Evolutionary conservation across 2,797 vertebrate species (phyloP), one percentile per base, ranked within the genome.

Genomic region (Pogoniulus pusillus): DNA sequence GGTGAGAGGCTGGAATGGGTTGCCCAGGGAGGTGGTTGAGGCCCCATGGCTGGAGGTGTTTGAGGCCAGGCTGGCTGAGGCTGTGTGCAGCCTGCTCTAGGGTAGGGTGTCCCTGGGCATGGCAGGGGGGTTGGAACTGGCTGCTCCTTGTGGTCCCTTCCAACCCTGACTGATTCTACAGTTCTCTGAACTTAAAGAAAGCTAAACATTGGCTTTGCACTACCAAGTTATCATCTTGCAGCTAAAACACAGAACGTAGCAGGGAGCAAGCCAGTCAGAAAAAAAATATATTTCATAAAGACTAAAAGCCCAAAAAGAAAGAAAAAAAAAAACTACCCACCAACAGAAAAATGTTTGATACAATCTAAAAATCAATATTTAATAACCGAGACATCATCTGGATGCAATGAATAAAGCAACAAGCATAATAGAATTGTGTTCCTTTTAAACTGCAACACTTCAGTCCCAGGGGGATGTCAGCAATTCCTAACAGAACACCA

Each of bases 331-430:
- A n/a, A n/a, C n/a, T n/a, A n/a, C n/a, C n/a, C n/a, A n/a, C n/a
- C n/a, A n/a, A 4, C 16, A 64, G 60, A 49, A 45, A 74, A 64
- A 39, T 3, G 5, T 71, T 83, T 83, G 71, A 91, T 35, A 60
- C 26, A 26, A 76, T 78, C 65, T 68, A 91, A 87, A 96, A 95
- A 91, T 83, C 76, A 91, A 82, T 93, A 87, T 70, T 90, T 91
- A 91, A 83, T 90, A 95, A 82, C 27, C n/a, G 72, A 58, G 59
- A 80, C 8, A 66, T 83, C 84, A 92, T 82, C 34, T 39, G 18
- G 14, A 91, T 51, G 54, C 27, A 86, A 57, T 30, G 32, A 88
- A 80, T 76, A 82, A 92, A 82, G 62, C 20, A 82, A 51, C 18
- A 82, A 83, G 11, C 13, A 7, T 37, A 91, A 80, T 47, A 64